Percentiles rank a stretch among this genome's conserved stretches.
Conservation (phyloP, 2,797 vertebrate species). For the Sebastes vulpes region DNA sequence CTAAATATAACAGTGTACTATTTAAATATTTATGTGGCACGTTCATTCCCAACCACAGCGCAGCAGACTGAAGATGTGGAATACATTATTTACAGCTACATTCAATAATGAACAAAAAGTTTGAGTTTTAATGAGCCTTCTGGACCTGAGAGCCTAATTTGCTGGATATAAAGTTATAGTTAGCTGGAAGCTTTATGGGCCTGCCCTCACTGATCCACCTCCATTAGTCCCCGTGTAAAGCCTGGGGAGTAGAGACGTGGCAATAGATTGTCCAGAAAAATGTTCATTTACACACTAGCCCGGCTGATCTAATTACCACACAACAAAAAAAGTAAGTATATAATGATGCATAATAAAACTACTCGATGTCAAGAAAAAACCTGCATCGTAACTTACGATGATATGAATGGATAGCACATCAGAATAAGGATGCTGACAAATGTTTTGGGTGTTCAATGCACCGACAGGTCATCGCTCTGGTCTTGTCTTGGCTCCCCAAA, state of each 20-base stretch:
- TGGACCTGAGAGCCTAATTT: conserved; percentile 28
- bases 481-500: conserved; percentile 2
- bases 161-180: conserved; percentile 26
- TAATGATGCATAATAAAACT: background rate
- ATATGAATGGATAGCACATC: background rate
- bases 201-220: conserved; percentile 17
- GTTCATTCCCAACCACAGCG: conserved; percentile 13
- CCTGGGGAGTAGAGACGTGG: background rate
- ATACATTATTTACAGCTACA: conserved; percentile 47
- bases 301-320: background rate
- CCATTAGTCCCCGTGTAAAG: conserved; percentile 27
- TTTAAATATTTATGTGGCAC: conserved; percentile 49
- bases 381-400: background rate
- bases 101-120: conserved; percentile 50
- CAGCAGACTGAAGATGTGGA: conserved; percentile 12
- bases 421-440: background rate
- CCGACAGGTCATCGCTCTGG: background rate
- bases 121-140: conserved; percentile 44
- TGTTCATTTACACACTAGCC: background rate
- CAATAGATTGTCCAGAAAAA: background rate
- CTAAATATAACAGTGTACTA: conserved; percentile 12
- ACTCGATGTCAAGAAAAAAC: background rate
- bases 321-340: background rate
- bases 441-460: background rate
- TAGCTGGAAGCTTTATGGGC: conserved; percentile 7